Evolutionary conservation across 2,888 invertebrate genomes (phyloP), one percentile per base, ranked within the genome.

Genomic region (Hymenopus coronatus): DNA sequence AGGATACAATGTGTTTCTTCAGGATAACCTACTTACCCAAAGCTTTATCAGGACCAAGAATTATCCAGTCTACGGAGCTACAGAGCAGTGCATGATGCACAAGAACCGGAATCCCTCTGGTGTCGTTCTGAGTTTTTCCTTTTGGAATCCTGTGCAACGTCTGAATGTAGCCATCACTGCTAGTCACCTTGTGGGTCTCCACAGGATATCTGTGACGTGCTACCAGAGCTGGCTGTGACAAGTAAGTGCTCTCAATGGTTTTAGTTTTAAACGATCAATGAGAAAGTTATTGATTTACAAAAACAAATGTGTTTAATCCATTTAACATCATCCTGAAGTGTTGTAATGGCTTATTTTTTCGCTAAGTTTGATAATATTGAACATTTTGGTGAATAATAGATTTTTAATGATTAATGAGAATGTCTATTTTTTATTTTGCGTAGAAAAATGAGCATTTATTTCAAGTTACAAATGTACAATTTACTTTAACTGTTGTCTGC

Each of bases 21-120:
- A 28, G 28, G 28, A 83, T 83, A 1, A 83, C 83, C 14, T 3
- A 40, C 33, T n/a, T 87, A 87, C 87, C 87, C 2, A 87, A 30
- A 1, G 82, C 28, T 70, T 82, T 87, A 14, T 82, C 33, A 8
- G 87, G 87, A n/a, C 87, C 87, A 30, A 87, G 7, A 30, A 82
- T 82, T 12, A 87, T 82, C 87, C 87, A 87, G 40, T 87, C 87
- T 15, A 87, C 81, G n/a, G 87, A 87, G 2, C 87, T 87, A 82
- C 87, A 87, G 30, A 87, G 87, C 0, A 87, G 40, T 7, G 87
- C 87, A n/a, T 87, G 87, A 20, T 87, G 87, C 3, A 87, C 27
- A 8, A 87, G 81, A 25, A 87, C 87, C 15, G 87, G 28, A 3
- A 28, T 30, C 82, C 87, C 82, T n/a, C 27, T 28, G 2, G 14